Evolutionary conservation across 2,797 vertebrate genomes (phyloP), one percentile per base, ranked within the genome.

Genomic region (Scyliorhinus canicula): DNA sequence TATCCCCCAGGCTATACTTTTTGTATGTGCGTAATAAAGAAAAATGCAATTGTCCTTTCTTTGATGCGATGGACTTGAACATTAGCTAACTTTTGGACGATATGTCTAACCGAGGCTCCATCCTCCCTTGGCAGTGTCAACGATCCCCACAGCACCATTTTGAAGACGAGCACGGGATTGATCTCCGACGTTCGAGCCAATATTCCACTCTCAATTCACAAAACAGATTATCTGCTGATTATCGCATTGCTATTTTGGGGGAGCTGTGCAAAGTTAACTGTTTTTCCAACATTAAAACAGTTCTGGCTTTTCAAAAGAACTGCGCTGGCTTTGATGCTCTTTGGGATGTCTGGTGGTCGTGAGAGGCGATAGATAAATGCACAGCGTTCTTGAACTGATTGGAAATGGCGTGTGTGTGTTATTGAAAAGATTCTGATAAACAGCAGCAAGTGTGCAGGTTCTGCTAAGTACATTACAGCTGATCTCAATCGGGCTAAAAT

Each of bases 1-100:
- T 91, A 65, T 65, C 21, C 88, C 63, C 88, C 88, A 65, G 88
- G 60, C 88, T 65, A 65, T 91, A 40, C 88, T 65, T 91, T 44
- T 65, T 24, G 7, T 63, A 26, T 63, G 88, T 91, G 26, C 52
- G 21, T 26, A 91, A 91, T 91, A 63, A 91, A 90, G 86, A 60
- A n/a, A 90, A 60, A 63, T 90, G 55, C 60, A 65, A 91, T 65
- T 65, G 57, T 91, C 24, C 57, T 91, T 63, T 91, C 60, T 91
- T 91, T 44, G 28, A 9, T 44, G 19, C 24, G 40, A 63, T 26
- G n/a, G 63, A 47, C 8, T 65, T 44, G 57, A 40, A 44, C 21
- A 44, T 91, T 44, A 65, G 57, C 40, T 65, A 91, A 77, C 35
- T 77, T 77, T 77, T 40, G 3, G n/a, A 77, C 31, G 1, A 74